Evolutionary conservation across 2,797 vertebrate genomes (phyloP).

Genomic region (Cossypha polioptera): DNA sequence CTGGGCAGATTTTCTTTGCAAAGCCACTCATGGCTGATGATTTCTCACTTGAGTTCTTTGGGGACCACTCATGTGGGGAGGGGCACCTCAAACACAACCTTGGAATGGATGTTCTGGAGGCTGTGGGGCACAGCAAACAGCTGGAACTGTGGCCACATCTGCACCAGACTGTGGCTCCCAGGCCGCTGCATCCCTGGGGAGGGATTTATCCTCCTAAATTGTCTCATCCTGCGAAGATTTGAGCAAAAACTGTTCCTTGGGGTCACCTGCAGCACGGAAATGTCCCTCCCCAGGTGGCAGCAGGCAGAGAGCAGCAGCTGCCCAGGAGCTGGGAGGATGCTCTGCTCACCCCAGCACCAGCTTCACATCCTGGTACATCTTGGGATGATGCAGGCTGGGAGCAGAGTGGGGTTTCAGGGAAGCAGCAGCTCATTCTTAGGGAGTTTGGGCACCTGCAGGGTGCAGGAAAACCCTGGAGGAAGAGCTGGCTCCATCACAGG

Average conservation of each 20-base stretch:
- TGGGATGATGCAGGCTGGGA: background rate
- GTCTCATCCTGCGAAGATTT: background rate
- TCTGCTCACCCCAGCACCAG: background rate
- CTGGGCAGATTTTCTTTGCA: background rate
- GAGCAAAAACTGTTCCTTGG: background rate
- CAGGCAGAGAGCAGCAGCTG: background rate
- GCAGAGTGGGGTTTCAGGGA: background rate
- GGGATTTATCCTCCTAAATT: background rate
- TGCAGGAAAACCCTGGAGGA: background rate
- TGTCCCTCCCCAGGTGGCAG: background rate
- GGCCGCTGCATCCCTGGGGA: accelerated
- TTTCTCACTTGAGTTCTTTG: background rate
- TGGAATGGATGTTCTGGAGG: background rate
- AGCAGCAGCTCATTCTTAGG: background rate
- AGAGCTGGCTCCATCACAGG: accelerated
- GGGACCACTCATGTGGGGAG: background rate
- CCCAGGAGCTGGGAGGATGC: background rate
- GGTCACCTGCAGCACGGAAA: background rate
- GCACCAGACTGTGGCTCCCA: background rate
- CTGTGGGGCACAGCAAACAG: background rate
- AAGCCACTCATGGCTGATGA: accelerated
- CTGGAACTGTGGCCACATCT: background rate
- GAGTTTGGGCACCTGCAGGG: background rate
- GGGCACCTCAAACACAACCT: background rate
- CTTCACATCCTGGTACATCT: too few relatives aligned